phyloP scores from a whole-genome alignment of 2,113 vertebrate species.

The Abramis brama region DNA sequence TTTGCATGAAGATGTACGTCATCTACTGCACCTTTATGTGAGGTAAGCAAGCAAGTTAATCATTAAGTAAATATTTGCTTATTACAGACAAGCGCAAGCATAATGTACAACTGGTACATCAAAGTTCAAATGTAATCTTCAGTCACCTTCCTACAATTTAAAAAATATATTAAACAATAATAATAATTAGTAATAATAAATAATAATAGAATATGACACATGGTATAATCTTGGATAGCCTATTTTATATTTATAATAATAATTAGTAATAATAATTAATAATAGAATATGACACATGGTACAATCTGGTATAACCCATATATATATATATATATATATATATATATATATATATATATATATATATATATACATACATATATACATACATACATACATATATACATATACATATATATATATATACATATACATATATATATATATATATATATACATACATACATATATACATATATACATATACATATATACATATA shows the following conservation, averaged over 20 bases:
- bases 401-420: too few species aligned
- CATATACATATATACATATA: too few species aligned
- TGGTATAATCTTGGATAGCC: not conserved
- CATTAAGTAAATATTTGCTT: conserved; percentile 8
- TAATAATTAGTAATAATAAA: not conserved
- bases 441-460: too few species aligned
- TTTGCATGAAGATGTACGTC: not conserved
- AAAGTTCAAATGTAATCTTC: not conserved
- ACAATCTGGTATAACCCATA: too few species aligned
- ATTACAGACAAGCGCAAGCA: not conserved
- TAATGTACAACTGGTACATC: not conserved
- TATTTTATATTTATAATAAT: not conserved
- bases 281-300: too few species aligned
- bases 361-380: too few species aligned
- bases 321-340: too few species aligned
- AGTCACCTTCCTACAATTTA: not conserved
- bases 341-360: too few species aligned
- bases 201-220: conserved; percentile 1
- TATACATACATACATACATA: too few species aligned
- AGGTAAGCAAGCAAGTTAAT: conserved; percentile 11
- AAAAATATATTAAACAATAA: not conserved
- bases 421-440: too few species aligned
- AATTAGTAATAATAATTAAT: not conserved
- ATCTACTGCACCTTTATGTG: not conserved
- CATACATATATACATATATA: too few species aligned